Percentiles rank a stretch among this genome's conserved stretches.
Evolutionary conservation across 2,797 vertebrate genomes (phyloP).

Genomic region (Cynodonichthys magdalenae): DNA sequence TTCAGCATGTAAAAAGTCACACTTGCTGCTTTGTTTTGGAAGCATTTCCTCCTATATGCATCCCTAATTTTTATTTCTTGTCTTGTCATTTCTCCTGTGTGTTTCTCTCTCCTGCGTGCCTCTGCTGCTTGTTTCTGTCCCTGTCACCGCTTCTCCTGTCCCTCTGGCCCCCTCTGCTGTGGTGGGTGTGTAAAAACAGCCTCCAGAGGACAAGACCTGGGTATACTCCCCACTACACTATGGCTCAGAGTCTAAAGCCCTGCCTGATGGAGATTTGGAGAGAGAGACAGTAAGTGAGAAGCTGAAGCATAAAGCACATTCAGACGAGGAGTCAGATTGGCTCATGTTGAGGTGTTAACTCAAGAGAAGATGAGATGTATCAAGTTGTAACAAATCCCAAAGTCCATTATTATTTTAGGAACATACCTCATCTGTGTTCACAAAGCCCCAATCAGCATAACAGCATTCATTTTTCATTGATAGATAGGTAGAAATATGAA

Average conservation of each 20-base stretch:
- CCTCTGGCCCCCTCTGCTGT: slow-evolving; percentile 84
- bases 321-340: slow-evolving; percentile 28
- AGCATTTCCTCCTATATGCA: slow-evolving; percentile 81
- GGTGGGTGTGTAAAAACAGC: slow-evolving; percentile 84
- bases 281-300: slow-evolving; percentile 97
- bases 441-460: slow-evolving; percentile 37
- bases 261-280: slow-evolving; percentile 91
- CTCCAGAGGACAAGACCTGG: slow-evolving; percentile 98
- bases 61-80: slow-evolving; percentile 84
- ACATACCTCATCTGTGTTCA: slow-evolving; percentile 22
- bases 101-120: slow-evolving; percentile 76
- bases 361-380: slow-evolving; percentile 14
- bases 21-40: slow-evolving; percentile 70
- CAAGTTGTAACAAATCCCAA: slow-evolving; percentile 24
- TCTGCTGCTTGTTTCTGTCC: slow-evolving; percentile 79
- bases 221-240: slow-evolving; percentile 99
- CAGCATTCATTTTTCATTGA: slow-evolving; percentile 55
- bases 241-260: slow-evolving; percentile 89
- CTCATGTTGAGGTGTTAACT: slow-evolving; percentile 17
- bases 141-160: slow-evolving; percentile 75
- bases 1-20: slow-evolving; percentile 56
- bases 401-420: slow-evolving; percentile 16
- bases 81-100: slow-evolving; percentile 79
- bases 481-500: slow-evolving; percentile 43
- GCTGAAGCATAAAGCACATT: slow-evolving; percentile 47